Percentiles rank a stretch among this genome's conserved stretches.
Evolutionary conservation across 2,113 vertebrate species (phyloP).

Genomic region (Larimichthys crocea): DNA sequence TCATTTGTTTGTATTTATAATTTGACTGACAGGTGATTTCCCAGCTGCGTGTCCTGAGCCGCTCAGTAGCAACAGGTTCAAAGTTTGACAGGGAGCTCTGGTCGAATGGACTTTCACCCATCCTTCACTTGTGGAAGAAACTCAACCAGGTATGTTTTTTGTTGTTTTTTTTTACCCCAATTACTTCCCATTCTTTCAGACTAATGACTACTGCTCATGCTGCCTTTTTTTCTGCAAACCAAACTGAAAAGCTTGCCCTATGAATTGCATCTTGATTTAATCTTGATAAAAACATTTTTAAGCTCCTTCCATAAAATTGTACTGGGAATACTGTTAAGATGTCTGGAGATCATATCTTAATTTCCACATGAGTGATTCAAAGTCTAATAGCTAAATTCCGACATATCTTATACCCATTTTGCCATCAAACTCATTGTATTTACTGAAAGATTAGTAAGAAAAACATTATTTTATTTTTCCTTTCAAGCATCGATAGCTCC

Average conservation of each 20-base stretch:
- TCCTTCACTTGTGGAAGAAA: slow-evolving; percentile 97
- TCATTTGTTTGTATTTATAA: slow-evolving; percentile 17
- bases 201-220: background rate
- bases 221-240: background rate
- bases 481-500: background rate
- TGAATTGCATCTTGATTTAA: background rate
- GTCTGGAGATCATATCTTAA: background rate
- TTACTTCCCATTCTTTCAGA: background rate
- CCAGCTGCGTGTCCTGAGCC: slow-evolving; percentile 92
- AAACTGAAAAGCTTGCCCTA: background rate
- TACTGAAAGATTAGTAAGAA: background rate
- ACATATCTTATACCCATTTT: background rate
- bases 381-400: background rate
- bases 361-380: background rate
- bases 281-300: background rate
- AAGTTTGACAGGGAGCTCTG: slow-evolving; percentile 98
- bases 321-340: background rate
- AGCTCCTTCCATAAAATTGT: background rate
- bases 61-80: slow-evolving; percentile 89
- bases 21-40: slow-evolving; percentile 90
- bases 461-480: background rate
- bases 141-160: slow-evolving; percentile 91
- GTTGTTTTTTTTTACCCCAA: background rate
- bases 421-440: background rate
- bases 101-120: slow-evolving; percentile 93